Conservation (phyloP, 1,140 invertebrate species). For the Marisa cornuarietis region DNA sequence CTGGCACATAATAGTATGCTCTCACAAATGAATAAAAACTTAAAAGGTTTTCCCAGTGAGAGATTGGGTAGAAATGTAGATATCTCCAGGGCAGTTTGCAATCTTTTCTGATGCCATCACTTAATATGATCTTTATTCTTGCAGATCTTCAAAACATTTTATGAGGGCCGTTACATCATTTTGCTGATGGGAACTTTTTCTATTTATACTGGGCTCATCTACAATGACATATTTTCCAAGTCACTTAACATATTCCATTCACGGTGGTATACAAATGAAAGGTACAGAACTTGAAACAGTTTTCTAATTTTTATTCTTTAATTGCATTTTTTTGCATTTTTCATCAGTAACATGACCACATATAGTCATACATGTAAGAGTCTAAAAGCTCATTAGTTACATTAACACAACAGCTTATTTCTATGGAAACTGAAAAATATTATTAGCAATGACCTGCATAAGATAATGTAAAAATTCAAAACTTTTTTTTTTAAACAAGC, state of each 20-base stretch:
- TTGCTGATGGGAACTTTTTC: slow-evolving; percentile 97
- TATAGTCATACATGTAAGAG: background rate
- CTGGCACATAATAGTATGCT: background rate
- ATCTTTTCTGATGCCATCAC: no score
- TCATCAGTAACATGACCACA: background rate
- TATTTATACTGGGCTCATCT: slow-evolving; percentile 96
- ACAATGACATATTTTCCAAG: slow-evolving; percentile 98
- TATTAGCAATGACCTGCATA: no score
- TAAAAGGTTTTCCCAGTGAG: background rate
- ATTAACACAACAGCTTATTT: background rate
- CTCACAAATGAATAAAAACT: background rate
- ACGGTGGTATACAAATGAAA: slow-evolving; percentile 72
- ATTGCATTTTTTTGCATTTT: background rate
- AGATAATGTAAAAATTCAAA: no score
- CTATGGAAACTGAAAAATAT: no score
- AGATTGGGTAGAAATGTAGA: background rate
- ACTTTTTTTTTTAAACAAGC: no score
- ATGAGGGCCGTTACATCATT: slow-evolving; percentile 96
- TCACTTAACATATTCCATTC: slow-evolving; percentile 94
- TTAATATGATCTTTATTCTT: background rate
- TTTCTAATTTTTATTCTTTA: background rate
- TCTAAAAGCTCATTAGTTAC: background rate
- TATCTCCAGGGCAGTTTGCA: no score
- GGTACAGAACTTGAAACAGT: slow-evolving; percentile 25
- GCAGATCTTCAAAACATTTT: slow-evolving; percentile 97